phyloP scores from a whole-genome alignment of 2,797 vertebrate genomes.

The Chiroxiphia lanceolata region DNA sequence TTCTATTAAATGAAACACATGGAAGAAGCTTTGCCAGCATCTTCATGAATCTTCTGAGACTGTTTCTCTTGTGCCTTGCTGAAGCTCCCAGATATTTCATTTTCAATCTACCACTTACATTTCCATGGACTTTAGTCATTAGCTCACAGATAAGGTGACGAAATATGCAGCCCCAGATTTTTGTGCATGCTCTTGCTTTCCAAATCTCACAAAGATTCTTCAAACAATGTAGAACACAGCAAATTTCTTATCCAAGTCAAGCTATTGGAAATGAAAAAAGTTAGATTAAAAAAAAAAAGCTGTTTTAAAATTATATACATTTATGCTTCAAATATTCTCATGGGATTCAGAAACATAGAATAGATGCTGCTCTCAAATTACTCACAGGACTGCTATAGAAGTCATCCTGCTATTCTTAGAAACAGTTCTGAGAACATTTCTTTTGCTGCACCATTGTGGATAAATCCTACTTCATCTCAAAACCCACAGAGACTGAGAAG shows the following conservation, averaged over 20 bases:
- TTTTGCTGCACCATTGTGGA: neutral
- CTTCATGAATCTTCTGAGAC: neutral
- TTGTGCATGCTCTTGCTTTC: neutral
- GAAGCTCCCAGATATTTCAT: neutral
- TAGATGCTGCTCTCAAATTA: constrained; percentile 1
- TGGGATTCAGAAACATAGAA: neutral
- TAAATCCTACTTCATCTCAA: constrained; percentile 12
- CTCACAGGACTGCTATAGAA: constrained; percentile 34
- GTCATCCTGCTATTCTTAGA: constrained; percentile 47
- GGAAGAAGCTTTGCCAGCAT: neutral
- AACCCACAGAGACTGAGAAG: neutral
- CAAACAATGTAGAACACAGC: neutral
- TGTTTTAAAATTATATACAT: neutral
- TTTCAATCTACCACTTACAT: neutral
- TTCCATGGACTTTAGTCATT: neutral
- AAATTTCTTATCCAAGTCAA: neutral
- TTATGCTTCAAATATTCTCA: constrained; percentile 14
- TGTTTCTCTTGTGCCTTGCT: neutral
- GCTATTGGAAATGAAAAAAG: neutral
- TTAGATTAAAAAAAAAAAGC: neutral
- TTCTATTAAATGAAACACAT: neutral
- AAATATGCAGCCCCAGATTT: neutral
- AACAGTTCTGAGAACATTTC: constrained; percentile 33
- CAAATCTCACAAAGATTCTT: neutral
- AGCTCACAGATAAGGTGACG: neutral